These are phyloP conservation scores for Sus scrofa DNA, from an alignment of 2,113 vertebrate genomes.

Conservation along the genomic window T2T-Sscrofa CM000824.6:153598501-153599000, in stretches of 20 bases:
- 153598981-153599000: not conserved
- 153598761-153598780: not conserved
- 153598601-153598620: not conserved
- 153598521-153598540: not conserved
- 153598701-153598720: fast-evolving
- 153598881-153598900: not conserved
- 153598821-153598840: not conserved
- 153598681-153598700: not conserved
- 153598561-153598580: not conserved
- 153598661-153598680: slow-evolving; percentile 1
- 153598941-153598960: not conserved
- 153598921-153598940: not conserved
- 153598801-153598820: not conserved
- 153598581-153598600: not conserved
- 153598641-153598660: slow-evolving; percentile 14
- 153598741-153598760: not conserved
- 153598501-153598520: not conserved
- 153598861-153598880: not conserved
- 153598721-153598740: not conserved
- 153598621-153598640: not conserved
- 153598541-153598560: not conserved
- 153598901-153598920: not conserved
- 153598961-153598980: not conserved
- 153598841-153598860: slow-evolving; percentile 18
- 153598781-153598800: slow-evolving; percentile 7